Percentiles rank a stretch among this genome's conserved stretches.
phyloP scores from a whole-genome alignment of 2,797 vertebrate genomes.

The Sebastes alutus region DNA sequence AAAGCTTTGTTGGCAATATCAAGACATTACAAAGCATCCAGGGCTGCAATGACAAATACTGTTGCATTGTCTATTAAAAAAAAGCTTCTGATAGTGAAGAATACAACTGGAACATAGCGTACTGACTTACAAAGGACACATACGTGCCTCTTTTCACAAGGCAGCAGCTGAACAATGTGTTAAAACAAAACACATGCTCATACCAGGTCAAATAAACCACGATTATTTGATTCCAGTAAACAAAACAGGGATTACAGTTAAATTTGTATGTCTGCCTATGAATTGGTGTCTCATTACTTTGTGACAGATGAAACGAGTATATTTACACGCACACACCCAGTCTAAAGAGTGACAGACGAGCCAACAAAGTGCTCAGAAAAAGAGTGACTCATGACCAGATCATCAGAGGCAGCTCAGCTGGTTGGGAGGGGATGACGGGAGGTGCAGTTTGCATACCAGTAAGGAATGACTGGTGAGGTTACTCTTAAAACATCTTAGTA shows the following conservation, averaged over 20 bases:
- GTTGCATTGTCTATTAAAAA: background rate
- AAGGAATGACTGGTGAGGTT: background rate
- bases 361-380: too few relatives aligned
- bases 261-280: background rate
- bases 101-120: background rate
- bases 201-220: background rate
- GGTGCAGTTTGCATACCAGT: background rate
- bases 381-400: constrained; percentile 7
- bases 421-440: background rate
- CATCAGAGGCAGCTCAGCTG: constrained; percentile 21
- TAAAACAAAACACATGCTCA: background rate
- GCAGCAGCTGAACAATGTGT: background rate
- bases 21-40: background rate
- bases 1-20: background rate
- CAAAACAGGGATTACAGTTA: background rate
- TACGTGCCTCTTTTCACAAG: background rate
- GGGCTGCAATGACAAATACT: background rate
- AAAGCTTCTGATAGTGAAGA: background rate
- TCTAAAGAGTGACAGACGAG: background rate
- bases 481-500: background rate
- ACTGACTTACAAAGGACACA: too few relatives aligned
- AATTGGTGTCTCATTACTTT: too few relatives aligned
- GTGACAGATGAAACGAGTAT: background rate
- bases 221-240: background rate
- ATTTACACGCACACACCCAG: background rate